Evolutionary conservation across 2,797 vertebrate species (phyloP), one percentile per base, ranked within the genome.

Genomic region (Trachurus trachurus): DNA sequence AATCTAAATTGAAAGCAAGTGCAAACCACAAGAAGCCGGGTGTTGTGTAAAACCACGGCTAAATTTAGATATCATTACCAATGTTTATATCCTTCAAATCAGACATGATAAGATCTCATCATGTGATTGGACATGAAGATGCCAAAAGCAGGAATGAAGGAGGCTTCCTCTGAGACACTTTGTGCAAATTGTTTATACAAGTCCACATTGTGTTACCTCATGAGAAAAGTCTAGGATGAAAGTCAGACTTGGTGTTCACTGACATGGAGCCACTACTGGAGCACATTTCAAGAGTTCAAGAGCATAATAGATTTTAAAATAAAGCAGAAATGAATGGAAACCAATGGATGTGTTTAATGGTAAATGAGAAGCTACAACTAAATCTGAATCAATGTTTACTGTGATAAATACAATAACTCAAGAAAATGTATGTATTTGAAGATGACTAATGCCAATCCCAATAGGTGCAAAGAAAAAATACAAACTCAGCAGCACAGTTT

Each of bases 111-210:
- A 19, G 26, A n/a, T 9, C 16, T 39, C 76, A 58, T 65, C 37
- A 49, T 8, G 5, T 6, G 16, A 15, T 31, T 16, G 40, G 34
- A 31, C 22, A 26, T 62, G 22, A 66, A 69, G 40, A 29, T 44
- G 45, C 9, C 26, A 22, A 19, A 47, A 57, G 37, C 47, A 44
- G 29, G 54, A 67, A 54, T 9, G 60, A 69, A 78, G 70, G 63
- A 47, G 62, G 37, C 0, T 21, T 8, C 6, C 37, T 54, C 34
- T 29, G 29, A 69, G 47, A 67, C 44, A 58, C 71, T 74, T 40
- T 66, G 72, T 37, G 39, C 29, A 45, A 11, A 26, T n/a, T 57
- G 42, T 47, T 57, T 37, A 19, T 5, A 54, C 37, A 56, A 17
- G n/a, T 34, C 40, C 62, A 17, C n/a, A 60, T 10, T 22, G 13